Evolutionary conservation across 2,797 vertebrate genomes (phyloP).

Genomic region (Acanthornis magna): DNA sequence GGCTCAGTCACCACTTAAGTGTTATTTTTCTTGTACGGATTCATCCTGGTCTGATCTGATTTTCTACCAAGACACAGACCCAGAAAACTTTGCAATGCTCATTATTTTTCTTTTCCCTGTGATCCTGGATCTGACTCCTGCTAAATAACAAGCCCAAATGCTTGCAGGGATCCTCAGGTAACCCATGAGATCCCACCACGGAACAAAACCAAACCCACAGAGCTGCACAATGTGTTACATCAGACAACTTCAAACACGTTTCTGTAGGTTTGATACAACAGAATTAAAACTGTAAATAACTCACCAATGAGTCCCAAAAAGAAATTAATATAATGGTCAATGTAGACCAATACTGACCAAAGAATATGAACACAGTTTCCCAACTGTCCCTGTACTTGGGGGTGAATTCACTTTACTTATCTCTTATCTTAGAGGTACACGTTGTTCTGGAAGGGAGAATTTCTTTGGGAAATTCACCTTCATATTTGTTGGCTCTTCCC

Average conservation of each 20-base stretch:
- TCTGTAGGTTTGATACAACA: neutral
- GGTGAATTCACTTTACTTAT: neutral
- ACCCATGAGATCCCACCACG: neutral
- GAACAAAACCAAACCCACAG: neutral
- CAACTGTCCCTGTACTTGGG: neutral
- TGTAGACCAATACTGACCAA: neutral
- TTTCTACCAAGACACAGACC: neutral
- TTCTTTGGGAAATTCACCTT: neutral
- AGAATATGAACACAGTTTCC: neutral
- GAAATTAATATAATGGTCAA: neutral
- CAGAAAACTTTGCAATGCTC: neutral
- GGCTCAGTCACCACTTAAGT: neutral
- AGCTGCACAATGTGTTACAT: neutral
- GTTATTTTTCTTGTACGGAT: neutral
- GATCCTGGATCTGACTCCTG: neutral
- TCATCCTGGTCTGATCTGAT: neutral
- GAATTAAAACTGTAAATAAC: neutral
- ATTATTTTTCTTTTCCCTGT: neutral
- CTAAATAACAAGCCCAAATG: neutral
- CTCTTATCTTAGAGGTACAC: neutral
- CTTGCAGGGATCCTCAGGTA: neutral
- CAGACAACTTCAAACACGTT: neutral
- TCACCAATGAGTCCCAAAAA: neutral
- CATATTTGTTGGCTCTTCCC: neutral
- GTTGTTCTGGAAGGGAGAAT: neutral